Base-by-base conservation (phyloP, 2,113 vertebrate species). In the Rhinopomastus cyanomelas region DNA sequence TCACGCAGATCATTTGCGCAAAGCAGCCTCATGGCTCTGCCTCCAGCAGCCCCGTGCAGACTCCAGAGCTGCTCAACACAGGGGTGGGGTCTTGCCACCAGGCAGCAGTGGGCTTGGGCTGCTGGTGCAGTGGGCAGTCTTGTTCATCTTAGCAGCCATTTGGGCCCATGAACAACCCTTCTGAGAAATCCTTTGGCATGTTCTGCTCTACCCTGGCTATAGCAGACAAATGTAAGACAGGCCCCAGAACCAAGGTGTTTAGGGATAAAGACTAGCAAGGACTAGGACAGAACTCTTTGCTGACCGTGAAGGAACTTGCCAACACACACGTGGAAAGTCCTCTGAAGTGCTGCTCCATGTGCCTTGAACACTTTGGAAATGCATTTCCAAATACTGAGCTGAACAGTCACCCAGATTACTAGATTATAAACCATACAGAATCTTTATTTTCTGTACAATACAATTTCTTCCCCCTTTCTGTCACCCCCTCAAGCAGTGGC, bases 331-430 rank as follows among this genome's bases (percentile, higher is more conserved):
- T 30, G 20, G 46, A 84, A 81, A 75, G 32, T 18, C 32, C 79
- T 81, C 78, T 64, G 51, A 82, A 78, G 22, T 36, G 23, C 53
- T 66, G 18, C 37, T 82, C 72, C 65, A 16, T 3, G 34, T 59
- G 34, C 42, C 68, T 74, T 77, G 83, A 87, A 77, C 27, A 30
- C 73, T 90, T 75, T 32, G 53, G 66, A 96, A 94, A 84, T 2
- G 16, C 26, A 60, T 10, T 53, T 77, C 44, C 27, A 62, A 93
- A 56, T 1, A 4, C 36, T 57, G 25, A 49, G 39, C 32, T 82
- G 53, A 64, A 82, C 25, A 81, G 19, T 14, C 36, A 89, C 32
- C 15, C 36, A 57, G 51, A 74, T 49, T 56, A 86, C 27, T 44
- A 13, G 18, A 80, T 9, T 72, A 65, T 56, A 71, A 85, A 29